Evolutionary conservation across 2,797 vertebrate genomes (phyloP).

Genomic region (Pagetopsis macropterus): DNA sequence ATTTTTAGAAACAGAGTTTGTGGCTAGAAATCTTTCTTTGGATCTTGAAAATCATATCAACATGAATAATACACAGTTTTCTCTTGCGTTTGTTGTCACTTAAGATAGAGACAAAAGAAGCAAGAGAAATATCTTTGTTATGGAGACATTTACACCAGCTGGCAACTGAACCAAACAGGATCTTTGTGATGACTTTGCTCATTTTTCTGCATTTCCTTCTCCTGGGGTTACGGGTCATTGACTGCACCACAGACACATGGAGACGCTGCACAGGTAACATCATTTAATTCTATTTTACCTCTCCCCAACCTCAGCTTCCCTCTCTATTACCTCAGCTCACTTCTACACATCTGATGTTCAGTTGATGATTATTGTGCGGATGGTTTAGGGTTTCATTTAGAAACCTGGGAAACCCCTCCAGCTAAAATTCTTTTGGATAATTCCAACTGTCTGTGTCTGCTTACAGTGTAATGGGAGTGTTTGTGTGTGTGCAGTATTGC

Average conservation of each 20-base stretch:
- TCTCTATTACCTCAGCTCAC: constrained; percentile 15
- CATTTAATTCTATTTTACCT: constrained; percentile 22
- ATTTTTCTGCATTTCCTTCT: constrained; percentile 68
- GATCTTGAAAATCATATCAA: constrained; percentile 30
- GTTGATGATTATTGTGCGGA: constrained; percentile 63
- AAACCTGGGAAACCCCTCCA: constrained; percentile 72
- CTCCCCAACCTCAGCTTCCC: constrained; percentile 1
- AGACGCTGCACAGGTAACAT: constrained; percentile 78
- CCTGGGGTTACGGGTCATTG: constrained; percentile 61
- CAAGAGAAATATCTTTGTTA: constrained; percentile 35
- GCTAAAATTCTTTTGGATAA: constrained; percentile 79
- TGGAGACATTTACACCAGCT: constrained; percentile 54
- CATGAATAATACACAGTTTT: constrained; percentile 21
- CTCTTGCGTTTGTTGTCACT: constrained; percentile 25
- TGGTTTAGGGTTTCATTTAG: constrained; percentile 61
- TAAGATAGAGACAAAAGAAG: constrained; percentile 34
- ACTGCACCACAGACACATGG: constrained; percentile 62
- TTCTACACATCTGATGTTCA: constrained; percentile 34
- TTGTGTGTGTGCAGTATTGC: constrained; percentile 30
- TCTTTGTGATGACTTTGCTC: constrained; percentile 66
- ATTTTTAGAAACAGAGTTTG: constrained; percentile 20
- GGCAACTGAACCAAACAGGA: constrained; percentile 57
- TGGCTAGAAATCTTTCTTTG: constrained; percentile 11
- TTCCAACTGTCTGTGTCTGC: constrained; percentile 70
- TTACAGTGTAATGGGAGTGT: constrained; percentile 53